A percentile compares a stretch with the other conserved stretches of the same genome.
These are phyloP conservation scores for Agraylea sexmaculata DNA, from an alignment of 1,140 invertebrate species.

Conservation along the genomic window DNA sequence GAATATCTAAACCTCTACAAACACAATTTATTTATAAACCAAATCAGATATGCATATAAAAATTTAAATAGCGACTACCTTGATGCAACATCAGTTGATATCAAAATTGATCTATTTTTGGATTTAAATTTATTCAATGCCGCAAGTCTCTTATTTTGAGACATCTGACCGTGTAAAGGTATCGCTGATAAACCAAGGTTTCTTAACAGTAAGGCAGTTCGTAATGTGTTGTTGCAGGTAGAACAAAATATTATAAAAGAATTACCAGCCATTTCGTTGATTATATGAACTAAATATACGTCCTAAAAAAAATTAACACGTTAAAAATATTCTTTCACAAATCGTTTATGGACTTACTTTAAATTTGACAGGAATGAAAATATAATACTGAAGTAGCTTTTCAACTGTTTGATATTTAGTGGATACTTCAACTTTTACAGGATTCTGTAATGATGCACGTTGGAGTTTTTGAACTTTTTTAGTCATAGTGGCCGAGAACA, in stretches of 20 bases:
- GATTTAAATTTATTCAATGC: slow-evolving; percentile 88
- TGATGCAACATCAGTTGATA: slow-evolving; percentile 97
- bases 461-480: slow-evolving; percentile 96
- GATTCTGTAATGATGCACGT: slow-evolving; percentile 82
- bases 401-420: slow-evolving; percentile 98
- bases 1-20: slow-evolving; percentile 92
- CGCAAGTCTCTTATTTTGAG: slow-evolving; percentile 83
- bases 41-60: not conserved
- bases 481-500: slow-evolving; percentile 98
- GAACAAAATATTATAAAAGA: slow-evolving; percentile 96
- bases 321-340: too few relatives aligned
- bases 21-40: slow-evolving; percentile 5
- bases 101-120: slow-evolving; percentile 74
- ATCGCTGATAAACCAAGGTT: slow-evolving; percentile 84
- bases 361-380: slow-evolving; percentile 93
- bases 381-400: slow-evolving; percentile 87
- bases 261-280: slow-evolving; percentile 93
- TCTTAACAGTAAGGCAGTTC: slow-evolving; percentile 76
- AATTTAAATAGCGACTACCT: slow-evolving; percentile 43
- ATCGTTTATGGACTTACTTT: slow-evolving; percentile 59
- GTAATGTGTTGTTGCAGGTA: slow-evolving; percentile 86
- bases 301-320: slow-evolving; percentile 43
- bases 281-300: slow-evolving; percentile 89
- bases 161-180: slow-evolving; percentile 96
- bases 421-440: slow-evolving; percentile 91